Evolutionary conservation across 2,113 vertebrate species (phyloP).

Genomic region (Corythaeola cristata): DNA sequence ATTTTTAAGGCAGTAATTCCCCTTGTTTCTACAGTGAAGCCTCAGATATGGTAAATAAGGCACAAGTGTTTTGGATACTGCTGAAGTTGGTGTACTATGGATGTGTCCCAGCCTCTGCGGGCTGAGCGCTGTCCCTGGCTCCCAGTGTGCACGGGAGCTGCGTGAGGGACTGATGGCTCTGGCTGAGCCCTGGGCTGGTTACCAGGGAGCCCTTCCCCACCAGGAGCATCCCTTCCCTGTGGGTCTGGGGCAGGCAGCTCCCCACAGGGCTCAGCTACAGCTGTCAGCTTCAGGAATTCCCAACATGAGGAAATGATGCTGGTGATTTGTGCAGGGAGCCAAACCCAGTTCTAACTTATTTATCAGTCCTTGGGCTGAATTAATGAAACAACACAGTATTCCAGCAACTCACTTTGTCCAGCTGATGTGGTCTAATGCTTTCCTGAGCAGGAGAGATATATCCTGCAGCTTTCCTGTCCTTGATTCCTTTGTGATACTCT

Average conservation of each 20-base stretch:
- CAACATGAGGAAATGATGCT: accelerated
- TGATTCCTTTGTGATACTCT: background rate
- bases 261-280: too few species aligned
- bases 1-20: background rate
- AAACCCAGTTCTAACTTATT: background rate
- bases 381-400: accelerated
- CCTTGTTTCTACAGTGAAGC: background rate
- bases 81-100: accelerated
- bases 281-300: background rate
- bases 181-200: background rate
- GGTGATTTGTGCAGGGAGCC: background rate
- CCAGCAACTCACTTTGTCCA: accelerated
- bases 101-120: too few species aligned
- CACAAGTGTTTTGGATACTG: accelerated
- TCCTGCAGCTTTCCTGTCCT: background rate
- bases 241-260: too few species aligned
- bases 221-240: background rate
- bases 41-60: accelerated
- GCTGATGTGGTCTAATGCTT: accelerated
- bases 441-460: background rate
- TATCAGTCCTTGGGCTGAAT: background rate
- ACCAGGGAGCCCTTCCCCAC: too few species aligned
- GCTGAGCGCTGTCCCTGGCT: background rate
- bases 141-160: accelerated
- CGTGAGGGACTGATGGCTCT: accelerated